A percentile compares a stretch with the other conserved stretches of the same genome.
Evolutionary conservation across 2,888 invertebrate species (phyloP).

Genomic region (Drosophila planitibia): DNA sequence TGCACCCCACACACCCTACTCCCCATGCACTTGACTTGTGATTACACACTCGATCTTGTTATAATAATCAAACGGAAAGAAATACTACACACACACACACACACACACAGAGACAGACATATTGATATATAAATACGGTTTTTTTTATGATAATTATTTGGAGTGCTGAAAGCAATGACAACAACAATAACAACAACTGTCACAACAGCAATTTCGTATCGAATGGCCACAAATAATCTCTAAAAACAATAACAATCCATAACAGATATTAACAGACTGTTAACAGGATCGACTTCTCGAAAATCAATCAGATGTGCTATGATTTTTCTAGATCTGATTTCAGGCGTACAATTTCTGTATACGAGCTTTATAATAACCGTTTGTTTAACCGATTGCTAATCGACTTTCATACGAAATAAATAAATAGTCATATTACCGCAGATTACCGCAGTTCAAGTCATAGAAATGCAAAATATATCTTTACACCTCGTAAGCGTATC

Average conservation of each 20-base stretch:
- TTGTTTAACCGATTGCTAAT: slow-evolving; percentile 13
- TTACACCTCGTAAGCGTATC: slow-evolving; percentile 43
- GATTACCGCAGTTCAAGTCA: slow-evolving; percentile 8
- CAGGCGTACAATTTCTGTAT: background rate
- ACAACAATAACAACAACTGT: slow-evolving; percentile 40
- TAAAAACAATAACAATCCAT: background rate
- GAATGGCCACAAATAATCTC: background rate
- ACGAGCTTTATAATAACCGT: background rate
- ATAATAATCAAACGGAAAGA: slow-evolving; percentile 65
- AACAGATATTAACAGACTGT: background rate
- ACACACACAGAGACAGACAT: slow-evolving; percentile 31
- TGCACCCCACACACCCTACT: slow-evolving; percentile 5
- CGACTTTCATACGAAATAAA: background rate
- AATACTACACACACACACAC: slow-evolving; percentile 43
- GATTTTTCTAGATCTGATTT: background rate
- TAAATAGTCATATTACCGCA: slow-evolving; percentile 4
- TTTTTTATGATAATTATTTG: slow-evolving; percentile 77
- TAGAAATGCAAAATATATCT: slow-evolving; percentile 31
- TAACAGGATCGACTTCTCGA: background rate
- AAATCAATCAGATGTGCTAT: background rate
- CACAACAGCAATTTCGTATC: slow-evolving; percentile 36
- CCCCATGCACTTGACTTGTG: slow-evolving; percentile 42
- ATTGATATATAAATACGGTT: slow-evolving; percentile 55
- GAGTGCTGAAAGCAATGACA: slow-evolving; percentile 69
- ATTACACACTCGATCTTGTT: slow-evolving; percentile 75